Base-by-base conservation (phyloP, 2,797 vertebrate genomes). In the Epinephelus coioides region DNA sequence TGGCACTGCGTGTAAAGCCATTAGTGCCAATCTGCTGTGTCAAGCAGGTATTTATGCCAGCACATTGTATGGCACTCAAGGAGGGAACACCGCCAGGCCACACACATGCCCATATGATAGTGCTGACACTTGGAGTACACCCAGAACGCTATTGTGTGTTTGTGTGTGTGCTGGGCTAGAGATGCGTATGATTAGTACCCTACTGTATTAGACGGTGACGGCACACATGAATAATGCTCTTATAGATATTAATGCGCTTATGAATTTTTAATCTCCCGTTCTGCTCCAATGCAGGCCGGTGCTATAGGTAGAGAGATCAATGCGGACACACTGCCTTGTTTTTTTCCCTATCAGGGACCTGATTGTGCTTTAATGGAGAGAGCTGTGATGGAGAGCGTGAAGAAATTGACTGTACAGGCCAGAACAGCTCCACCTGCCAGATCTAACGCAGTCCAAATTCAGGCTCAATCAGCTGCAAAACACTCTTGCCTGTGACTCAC, bases 1-100 rank as follows among this genome's bases (percentile, higher is more conserved):
- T 94, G 92, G 94, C 92, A 75, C 86, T 25, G 77, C 57, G 75
- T 93, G 91, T 93, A 93, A 89, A 92, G 90, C 89, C 92, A 94
- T 94, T 95, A 95, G 90, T 89, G 92, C 89, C 94, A 94, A 94
- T 94, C 92, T 94, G 93, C 92, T 92, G 86, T 94, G 91, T 92
- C 91, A 92, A 94, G 92, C 93, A 95, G 93, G 93, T 95, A 91
- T 94, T 92, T 88, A 87, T 90, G 89, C 91, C 91, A 92, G 86
- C 80, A 85, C 85, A 92, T 92, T 92, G 89, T 94, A 90, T 86
- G 83, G 90, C 87, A 91, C 88, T 93, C 79, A 84, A 87, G 77
- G 51, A 91, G 85, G 91, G 91, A 92, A 84, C 79, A 67, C 46
- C 15, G 91, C 89, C 91, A 93, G 88, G 67, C 60, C 88, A 85